Evolutionary conservation across 2,113 vertebrate genomes (phyloP), one percentile per base, ranked within the genome.

Genomic region (Coptodon rendalli): DNA sequence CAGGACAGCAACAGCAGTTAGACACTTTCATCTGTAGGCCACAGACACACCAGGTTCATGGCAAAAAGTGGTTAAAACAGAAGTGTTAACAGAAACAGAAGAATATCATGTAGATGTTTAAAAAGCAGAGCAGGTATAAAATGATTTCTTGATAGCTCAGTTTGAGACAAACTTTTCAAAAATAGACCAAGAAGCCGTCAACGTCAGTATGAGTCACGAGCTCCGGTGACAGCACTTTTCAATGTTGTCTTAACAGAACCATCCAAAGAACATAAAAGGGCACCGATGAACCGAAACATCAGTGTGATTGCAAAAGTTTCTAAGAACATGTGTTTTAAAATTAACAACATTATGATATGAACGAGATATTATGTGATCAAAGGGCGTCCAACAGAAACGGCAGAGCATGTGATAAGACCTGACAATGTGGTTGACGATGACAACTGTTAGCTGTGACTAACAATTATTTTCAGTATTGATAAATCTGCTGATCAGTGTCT

Each of bases 1-100:
- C 81, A 91, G 86, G 89, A 90, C 84, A 89, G 90, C n/a, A 59
- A 89, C 89, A 89, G 71, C 24, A 88, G 86, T 95, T 76, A 94
- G 88, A 90, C 89, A 82, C 84, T 86, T 90, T 17, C 48, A 31
- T 38, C 50, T 71, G 59, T 9, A 73, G 56, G 63, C 16, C 40
- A 82, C 13, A 78, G 19, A 89, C 80, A 71, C 9, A 34, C 17
- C 7, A 45, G 80, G 83, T 27, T 78, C 8, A 36, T 48, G 43
- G 31, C 22, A 61, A 50, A 81, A 78, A 0, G 16, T 52, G 73
- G 45, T 66, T 66, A 66, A 66, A n/a, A 66, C 31, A 66, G 53
- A 24, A 27, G 54, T 56, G 11, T 27, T 56, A 17, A 83, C 82
- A 38, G 80, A 40, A 24, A 24, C 4, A 31, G n/a, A 68, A 45